Evolutionary conservation across 2,113 vertebrate species (phyloP).

Genomic region (Menidia beryllina): DNA sequence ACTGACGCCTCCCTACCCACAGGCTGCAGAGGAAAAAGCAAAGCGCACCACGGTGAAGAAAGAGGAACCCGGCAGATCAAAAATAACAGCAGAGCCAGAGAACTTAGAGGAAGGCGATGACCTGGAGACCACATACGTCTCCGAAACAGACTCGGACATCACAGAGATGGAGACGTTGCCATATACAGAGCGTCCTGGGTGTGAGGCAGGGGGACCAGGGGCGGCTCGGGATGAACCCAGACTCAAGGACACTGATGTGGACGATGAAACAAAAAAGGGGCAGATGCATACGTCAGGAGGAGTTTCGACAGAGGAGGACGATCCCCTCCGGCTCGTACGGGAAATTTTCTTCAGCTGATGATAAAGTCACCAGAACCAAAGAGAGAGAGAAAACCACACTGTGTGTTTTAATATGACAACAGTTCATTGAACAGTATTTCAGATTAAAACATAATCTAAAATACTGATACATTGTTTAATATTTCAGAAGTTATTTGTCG

Average conservation of each 20-base stretch:
- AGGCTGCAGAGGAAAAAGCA: conserved; percentile 39
- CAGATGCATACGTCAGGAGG: not conserved
- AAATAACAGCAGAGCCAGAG: not conserved
- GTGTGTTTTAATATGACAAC: not conserved
- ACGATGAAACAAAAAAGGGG: conserved; percentile 1
- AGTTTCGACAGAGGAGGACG: conserved; percentile 47
- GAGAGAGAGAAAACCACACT: not conserved
- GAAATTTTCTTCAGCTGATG: conserved; percentile 75
- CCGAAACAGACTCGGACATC: conserved; percentile 66
- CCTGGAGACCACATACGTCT: conserved; percentile 42
- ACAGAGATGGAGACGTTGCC: conserved; percentile 57
- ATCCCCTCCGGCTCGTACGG: conserved; percentile 64
- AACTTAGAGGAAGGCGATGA: conserved; percentile 11
- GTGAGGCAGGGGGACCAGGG: conserved; percentile 13
- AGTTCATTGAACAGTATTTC: not conserved
- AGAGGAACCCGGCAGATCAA: not conserved
- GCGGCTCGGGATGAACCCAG: not conserved
- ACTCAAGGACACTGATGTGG: not conserved
- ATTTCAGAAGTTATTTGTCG: too few relatives aligned
- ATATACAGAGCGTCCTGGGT: not conserved
- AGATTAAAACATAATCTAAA: too few relatives aligned
- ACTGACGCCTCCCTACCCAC: accelerated
- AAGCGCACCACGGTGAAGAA: not conserved
- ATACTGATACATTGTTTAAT: too few relatives aligned
- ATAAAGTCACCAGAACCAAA: not conserved